phyloP scores from a whole-genome alignment of 2,113 vertebrate species.

The Sturnus vulgaris region DNA sequence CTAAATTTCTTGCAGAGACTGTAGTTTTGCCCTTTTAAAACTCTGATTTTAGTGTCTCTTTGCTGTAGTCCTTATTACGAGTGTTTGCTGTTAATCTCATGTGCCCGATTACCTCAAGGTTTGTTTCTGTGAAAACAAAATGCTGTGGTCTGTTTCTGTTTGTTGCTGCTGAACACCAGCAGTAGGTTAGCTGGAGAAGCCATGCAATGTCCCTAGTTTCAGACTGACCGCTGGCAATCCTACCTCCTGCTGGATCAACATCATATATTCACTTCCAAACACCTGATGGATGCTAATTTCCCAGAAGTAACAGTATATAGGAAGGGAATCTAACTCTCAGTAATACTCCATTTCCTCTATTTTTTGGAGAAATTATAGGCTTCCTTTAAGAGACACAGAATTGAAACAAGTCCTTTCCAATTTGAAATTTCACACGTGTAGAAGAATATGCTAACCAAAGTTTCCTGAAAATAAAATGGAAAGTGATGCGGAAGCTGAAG shows the following conservation, averaged over 20 bases:
- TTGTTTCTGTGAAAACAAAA: constrained; percentile 27
- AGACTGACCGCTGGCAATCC: constrained; percentile 20
- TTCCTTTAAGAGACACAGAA: not conserved
- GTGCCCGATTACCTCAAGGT: not conserved
- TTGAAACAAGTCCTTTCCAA: not conserved
- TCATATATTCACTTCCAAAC: not conserved
- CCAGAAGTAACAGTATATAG: not conserved
- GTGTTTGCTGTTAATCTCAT: not conserved
- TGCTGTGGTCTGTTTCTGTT: constrained; percentile 10
- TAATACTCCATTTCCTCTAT: not conserved
- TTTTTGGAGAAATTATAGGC: not conserved
- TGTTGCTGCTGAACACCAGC: not conserved
- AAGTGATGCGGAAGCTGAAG: constrained; percentile 5
- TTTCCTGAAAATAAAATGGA: constrained; percentile 35
- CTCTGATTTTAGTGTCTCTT: not conserved
- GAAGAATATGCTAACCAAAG: not conserved
- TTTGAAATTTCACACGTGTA: not conserved
- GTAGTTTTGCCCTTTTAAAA: not conserved
- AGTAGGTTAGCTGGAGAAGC: not conserved
- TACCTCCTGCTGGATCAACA: not conserved
- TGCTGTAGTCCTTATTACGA: not conserved
- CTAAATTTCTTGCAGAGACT: not conserved
- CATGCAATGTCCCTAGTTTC: not conserved
- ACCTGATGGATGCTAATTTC: not conserved
- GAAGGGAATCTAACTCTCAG: not conserved